Evolutionary conservation across 2,888 invertebrate genomes (phyloP), one percentile per base, ranked within the genome.

Genomic region (Megastigmus dorsalis): DNA sequence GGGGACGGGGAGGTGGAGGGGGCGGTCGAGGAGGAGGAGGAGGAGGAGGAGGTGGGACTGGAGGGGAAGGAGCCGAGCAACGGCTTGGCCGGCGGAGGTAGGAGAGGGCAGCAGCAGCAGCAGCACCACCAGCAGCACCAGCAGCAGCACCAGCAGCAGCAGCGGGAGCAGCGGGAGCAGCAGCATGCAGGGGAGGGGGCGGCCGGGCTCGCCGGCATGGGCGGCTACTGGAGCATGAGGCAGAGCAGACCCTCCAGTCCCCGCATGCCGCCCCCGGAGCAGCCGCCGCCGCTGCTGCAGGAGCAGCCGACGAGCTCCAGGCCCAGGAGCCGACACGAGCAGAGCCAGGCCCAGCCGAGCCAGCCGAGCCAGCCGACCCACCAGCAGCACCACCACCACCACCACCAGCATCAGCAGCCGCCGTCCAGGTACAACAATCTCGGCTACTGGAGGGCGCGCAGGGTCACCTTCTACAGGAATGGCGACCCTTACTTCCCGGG

Each of bases 401-500:
- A n/a, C n/a, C n/a, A n/a, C n/a, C n/a, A n/a, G n/a, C n/a, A n/a
- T n/a, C n/a, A n/a, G 38, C 74, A 69, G n/a, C 74, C 84, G 54
- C 82, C 83, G 70, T 86, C 89, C 76, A 89, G 93, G 81, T 95
- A 95, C 88, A 93, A 92, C 78, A 95, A 95, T 87, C 91, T 95
- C 63, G 95, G 95, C 78, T 95, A 94, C 85, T 96, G 96, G 96
- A 93, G 94, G 83, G 95, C 96, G 0, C 90, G 95, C 74, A 90
- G 96, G 63, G 95, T 97, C 72, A 93, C 95, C 1, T 97, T 98
- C 89, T 97, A 95, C 89, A 93, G 95, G 86, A 98, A 97, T 90
- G 97, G 97, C 2, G 97, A 97, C 86, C 95, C 96, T 0, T 95
- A 96, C 85, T 96, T 95, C 85, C 95, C 95, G 15, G 97, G 97